Evolutionary conservation across 2,113 vertebrate species (phyloP).

Genomic region (Sclerurus mexicanus): DNA sequence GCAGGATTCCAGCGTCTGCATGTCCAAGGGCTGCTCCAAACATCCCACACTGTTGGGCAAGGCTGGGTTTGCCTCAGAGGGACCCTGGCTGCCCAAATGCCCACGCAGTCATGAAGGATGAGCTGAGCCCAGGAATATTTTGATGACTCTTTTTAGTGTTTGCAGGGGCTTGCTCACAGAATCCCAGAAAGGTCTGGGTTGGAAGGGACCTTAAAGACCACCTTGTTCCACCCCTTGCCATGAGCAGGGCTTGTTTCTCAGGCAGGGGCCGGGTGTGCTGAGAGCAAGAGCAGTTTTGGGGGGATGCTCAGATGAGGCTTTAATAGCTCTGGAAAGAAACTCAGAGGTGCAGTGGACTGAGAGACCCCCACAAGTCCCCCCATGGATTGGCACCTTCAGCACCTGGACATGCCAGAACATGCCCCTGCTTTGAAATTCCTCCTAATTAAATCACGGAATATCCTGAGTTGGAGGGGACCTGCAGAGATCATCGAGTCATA

Average conservation of each 20-base stretch:
- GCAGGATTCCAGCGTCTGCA: background rate
- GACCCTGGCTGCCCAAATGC: background rate
- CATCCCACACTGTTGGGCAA: background rate
- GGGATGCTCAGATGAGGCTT: background rate
- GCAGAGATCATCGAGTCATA: rapidly evolving
- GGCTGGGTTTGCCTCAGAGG: background rate
- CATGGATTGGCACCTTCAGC: rapidly evolving
- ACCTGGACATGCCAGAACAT: background rate
- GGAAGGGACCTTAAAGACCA: background rate
- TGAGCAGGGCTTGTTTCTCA: background rate
- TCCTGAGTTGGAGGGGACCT: background rate
- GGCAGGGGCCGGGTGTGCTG: background rate
- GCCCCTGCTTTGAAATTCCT: background rate
- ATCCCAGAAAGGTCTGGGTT: background rate
- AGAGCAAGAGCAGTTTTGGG: background rate
- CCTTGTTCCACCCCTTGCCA: background rate
- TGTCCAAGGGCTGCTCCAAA: background rate
- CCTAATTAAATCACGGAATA: background rate
- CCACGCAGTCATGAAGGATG: background rate
- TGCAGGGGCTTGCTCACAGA: background rate
- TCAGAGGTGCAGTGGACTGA: background rate
- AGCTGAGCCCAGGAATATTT: background rate
- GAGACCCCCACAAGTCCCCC: background rate
- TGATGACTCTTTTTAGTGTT: background rate
- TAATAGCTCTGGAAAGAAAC: background rate